Evolutionary conservation across 2,888 invertebrate genomes (phyloP).

Genomic region (Psylliodes chrysocephalus): DNA sequence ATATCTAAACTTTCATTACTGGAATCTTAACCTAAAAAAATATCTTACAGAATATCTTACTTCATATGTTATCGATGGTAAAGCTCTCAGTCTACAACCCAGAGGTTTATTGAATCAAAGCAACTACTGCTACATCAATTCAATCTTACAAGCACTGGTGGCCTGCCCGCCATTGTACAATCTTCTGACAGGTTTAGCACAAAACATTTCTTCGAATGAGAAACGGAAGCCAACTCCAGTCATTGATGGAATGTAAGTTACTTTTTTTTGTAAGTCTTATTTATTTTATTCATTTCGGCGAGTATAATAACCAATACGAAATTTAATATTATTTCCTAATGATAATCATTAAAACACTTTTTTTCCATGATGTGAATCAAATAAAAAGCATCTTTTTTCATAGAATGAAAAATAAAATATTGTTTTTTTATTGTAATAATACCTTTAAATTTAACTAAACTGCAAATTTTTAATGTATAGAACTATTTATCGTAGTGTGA

Average conservation of each 20-base stretch:
- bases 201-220: conserved; percentile 68
- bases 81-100: conserved; percentile 83
- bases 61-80: conserved; percentile 81
- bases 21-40: too few species aligned
- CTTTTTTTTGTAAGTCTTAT: conserved; percentile 20
- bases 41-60: conserved; percentile 80
- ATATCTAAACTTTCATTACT: too few species aligned
- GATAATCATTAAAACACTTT: too few species aligned
- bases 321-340: too few species aligned
- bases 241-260: conserved; percentile 91
- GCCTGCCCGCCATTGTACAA: conserved; percentile 97
- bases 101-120: conserved; percentile 92
- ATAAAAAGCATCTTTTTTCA: too few species aligned
- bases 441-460: too few species aligned
- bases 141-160: conserved; percentile 91
- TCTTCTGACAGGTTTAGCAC: conserved; percentile 81
- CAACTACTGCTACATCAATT: conserved; percentile 97
- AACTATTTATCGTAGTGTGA: too few species aligned
- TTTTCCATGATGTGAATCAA: too few species aligned
- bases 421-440: too few species aligned
- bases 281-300: not conserved
- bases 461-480: too few species aligned
- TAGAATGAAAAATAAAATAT: too few species aligned
- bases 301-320: too few species aligned
- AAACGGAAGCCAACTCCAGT: conserved; percentile 77